Evolutionary conservation across 2,113 vertebrate species (phyloP), one percentile per base, ranked within the genome.

Genomic region (Indicator indicator): DNA sequence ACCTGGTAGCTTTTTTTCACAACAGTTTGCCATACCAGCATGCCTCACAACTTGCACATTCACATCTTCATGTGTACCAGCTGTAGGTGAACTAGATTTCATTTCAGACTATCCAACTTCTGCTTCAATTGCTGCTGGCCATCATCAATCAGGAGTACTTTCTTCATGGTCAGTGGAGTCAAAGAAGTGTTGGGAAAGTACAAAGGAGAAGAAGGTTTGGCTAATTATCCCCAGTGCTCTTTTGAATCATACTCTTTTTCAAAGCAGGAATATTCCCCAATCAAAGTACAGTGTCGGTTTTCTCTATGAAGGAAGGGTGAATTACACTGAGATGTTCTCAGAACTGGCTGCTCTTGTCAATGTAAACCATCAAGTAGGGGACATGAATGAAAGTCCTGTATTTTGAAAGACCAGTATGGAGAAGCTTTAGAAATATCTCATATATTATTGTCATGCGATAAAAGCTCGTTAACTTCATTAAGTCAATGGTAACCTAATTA

Each of bases 401-500:
- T 58, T 65, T 78, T 78, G 26, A 65, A 82, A 82, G 23, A 70
- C 13, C 9, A n/a, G 15, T 26, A 52, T 82, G 58, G 62, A 54
- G 18, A 40, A 54, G 33, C 9, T 82, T 58, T 23, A 87, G 17
- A 48, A 91, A 68, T 33, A n/a, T 56, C 26, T 76, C 16, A 3
- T 91, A 83, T 89, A 85, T 89, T 64, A 38, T 86, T 64, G 32
- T 67, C 18, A 9, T 58, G 11, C 1, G 3, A 67, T 44, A 83
- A 83, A 82, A 94, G 92, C 42, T 88, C 42, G 46, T 18, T 77
- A 68, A 63, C 10, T 7, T 74, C 12, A 42, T 83, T 83, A 83
- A 56, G 36, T 76, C 64, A n/a, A 23, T 59, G 46, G 19, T 26
- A n/a, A 42, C 33, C 30, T 89, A 68, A 74, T 83, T 68, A 83